Base-by-base conservation (phyloP, 2,113 vertebrate species). In the Corydoras maculifer region DNA sequence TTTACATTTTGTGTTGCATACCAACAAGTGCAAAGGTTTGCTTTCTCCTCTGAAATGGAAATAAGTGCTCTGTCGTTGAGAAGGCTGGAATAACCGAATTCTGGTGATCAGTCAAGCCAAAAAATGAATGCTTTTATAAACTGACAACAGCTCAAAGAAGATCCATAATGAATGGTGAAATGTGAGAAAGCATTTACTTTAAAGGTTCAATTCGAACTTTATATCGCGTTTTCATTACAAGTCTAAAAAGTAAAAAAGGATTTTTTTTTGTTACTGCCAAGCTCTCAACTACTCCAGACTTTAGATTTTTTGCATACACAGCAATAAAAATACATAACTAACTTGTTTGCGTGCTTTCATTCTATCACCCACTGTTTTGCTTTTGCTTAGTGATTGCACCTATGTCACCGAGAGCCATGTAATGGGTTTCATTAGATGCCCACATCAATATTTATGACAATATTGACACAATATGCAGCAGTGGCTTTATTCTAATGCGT, bases 401-500 rank as follows among this genome's bases (percentile, higher is more conserved):
- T 49, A 58, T 68, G 64, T 18, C 8, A 62, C 64, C 32, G 65
- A 69, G 65, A 15, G 58, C 53, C 69, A 65, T 65, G 48, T 72
- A 72, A 78, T 75, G 69, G 75, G 72, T 54, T 72, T 62, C 69
- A 78, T 78, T 78, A 65, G 66, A 75, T 61, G 62, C 58, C 50
- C 53, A 70, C 65, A 49, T 78, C 77, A 68, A 78, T 78, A 72
- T 75, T 78, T 75, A 78, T 78, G 73, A 70, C 66, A 64, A 61
- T 58, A 55, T 55, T 81, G 84, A 74, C 83, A 86, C 82, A 85
- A 87, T 84, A 84, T 79, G 78, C 83, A 74, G 81, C 86, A 87
- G 86, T 82, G 81, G 80, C 84, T 83, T 85, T 88, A 87, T 88
- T 82, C 86, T 84, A 79, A 84, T 84, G 83, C 81, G 54, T 71